Evolutionary conservation across 2,113 vertebrate genomes (phyloP).

Genomic region (Podarcis muralis): DNA sequence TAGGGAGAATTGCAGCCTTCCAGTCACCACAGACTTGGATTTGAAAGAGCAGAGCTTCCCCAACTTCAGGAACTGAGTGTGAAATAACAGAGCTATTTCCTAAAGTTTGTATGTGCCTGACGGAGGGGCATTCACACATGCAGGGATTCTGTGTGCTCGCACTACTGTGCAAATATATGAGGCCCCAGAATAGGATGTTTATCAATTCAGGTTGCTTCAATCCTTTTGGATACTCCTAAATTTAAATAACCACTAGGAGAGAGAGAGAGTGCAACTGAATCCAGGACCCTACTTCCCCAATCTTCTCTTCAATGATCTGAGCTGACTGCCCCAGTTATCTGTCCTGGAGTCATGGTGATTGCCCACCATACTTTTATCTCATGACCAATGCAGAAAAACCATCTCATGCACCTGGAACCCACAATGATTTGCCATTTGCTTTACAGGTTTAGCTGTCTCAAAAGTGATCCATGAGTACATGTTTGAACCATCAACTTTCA

Average conservation of each 20-base stretch:
- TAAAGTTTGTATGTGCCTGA: neutral
- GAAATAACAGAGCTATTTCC: neutral
- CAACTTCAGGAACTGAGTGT: neutral
- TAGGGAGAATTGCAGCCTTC: neutral
- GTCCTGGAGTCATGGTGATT: neutral
- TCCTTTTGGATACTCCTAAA: neutral
- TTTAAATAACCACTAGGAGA: too few species aligned
- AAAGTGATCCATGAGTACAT: constrained; percentile 50
- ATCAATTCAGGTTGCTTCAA: neutral
- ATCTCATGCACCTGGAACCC: neutral
- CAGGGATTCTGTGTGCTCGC: neutral
- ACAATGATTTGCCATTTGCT: constrained; percentile 45
- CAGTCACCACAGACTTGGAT: too few species aligned
- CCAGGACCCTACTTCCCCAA: neutral
- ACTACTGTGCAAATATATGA: neutral
- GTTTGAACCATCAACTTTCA: constrained; percentile 62
- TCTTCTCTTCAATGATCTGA: neutral
- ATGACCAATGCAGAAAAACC: neutral
- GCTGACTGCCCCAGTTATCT: neutral
- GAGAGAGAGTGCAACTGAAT: neutral
- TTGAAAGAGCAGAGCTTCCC: neutral
- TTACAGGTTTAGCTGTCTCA: constrained; percentile 52
- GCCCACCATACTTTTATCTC: neutral
- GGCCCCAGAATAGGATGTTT: neutral
- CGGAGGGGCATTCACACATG: neutral